A percentile compares a stretch with the other conserved stretches of the same genome.
Conservation (phyloP, 2,113 vertebrate species). For the Trichechus manatus region DNA sequence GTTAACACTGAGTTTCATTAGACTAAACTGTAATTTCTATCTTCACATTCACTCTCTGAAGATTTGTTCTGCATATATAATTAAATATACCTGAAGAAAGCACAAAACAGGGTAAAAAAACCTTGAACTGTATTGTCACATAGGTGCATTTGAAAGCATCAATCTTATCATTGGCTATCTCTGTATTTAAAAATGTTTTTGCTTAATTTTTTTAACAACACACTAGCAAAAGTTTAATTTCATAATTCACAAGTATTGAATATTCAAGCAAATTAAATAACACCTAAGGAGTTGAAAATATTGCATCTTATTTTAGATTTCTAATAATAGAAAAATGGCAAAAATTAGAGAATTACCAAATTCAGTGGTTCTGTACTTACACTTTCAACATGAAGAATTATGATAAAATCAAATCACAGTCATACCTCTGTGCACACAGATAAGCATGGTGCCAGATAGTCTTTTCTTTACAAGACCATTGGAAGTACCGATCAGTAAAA, state of each 20-base stretch:
- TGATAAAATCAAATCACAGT: background rate
- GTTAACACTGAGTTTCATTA: background rate
- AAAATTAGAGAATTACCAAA: slow-evolving; percentile 7
- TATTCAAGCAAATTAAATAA: background rate
- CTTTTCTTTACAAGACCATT: background rate
- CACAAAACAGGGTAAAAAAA: background rate
- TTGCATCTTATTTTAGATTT: background rate
- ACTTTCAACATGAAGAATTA: background rate
- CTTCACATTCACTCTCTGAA: background rate
- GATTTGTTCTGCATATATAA: background rate
- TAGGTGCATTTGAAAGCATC: background rate
- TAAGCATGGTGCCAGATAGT: background rate
- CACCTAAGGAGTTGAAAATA: background rate
- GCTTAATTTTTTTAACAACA: background rate
- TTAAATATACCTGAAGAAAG: background rate
- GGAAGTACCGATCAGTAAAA: background rate
- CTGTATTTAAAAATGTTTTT: slow-evolving; percentile 15
- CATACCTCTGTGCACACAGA: background rate
- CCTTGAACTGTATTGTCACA: background rate
- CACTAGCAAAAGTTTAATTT: background rate
- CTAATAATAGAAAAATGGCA: background rate
- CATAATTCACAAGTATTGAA: background rate
- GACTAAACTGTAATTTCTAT: background rate
- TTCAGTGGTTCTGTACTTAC: background rate
- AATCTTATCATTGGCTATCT: background rate